Base-by-base conservation (phyloP, 2,797 vertebrate genomes). In the Notoglanidium macrostoma region DNA sequence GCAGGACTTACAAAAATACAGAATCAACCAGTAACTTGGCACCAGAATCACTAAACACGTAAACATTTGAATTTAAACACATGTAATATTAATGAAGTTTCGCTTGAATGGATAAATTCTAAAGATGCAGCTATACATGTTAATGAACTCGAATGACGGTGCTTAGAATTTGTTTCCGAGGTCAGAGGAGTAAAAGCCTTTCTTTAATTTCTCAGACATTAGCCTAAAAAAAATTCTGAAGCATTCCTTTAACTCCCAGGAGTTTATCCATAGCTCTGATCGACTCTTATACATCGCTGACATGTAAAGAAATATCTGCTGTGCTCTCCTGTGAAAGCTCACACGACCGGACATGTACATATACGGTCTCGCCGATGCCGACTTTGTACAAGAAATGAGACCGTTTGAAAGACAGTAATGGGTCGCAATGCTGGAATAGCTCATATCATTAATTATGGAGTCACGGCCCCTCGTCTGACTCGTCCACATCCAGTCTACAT, bases 401-500 rank as follows among this genome's bases (percentile, higher is more conserved):
- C 32, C 3, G 17, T 51, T 3, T 74, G 26, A 74, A 51, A n/a
- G 72, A n/a, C 23, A 49, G 7, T 49, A 49, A 2, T 7, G 21
- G 40, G 70, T 23, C 44, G n/a, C 7, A 3, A 72, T 44, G 44
- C 7, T 72, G 23, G 10, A 51, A 76, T 10, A 5, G 40, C 9
- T 49, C 3, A 49, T 21, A 72, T 77, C 72, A 29, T 84, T 73
- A 88, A 67, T 88, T 87, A 87, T 44, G 6, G 19, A 68, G 67
- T 21, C 61, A 35, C 29, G 77, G 26, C 32, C 55, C 35, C 67
- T 54, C 51, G 23, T 40, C 29, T n/a, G 3, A 55, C 15, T 35
- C 63, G 5, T 80, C 26, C 46, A 73, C 70, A 86, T 54, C 72
- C 72, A 12, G 29, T 29, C 40, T 55, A 70, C 59, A 51, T 44